These are phyloP conservation scores for Ochotona curzoniae DNA, from an alignment of 2,113 vertebrate genomes.

Conservation along the genomic window DNA sequence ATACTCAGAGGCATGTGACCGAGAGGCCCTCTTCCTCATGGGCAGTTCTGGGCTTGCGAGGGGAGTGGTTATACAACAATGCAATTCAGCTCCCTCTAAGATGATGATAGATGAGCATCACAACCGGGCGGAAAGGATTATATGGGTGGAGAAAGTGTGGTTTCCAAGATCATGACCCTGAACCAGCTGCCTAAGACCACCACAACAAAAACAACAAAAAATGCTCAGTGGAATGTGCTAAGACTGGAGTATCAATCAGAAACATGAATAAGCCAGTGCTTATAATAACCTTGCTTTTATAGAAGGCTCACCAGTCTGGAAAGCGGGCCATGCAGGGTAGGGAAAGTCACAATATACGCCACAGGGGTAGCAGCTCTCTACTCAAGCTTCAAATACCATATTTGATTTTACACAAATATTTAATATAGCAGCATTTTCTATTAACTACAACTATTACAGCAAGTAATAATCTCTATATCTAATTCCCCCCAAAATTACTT, in stretches of 20 bases:
- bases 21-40: too few species aligned
- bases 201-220: too few species aligned
- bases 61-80: too few species aligned
- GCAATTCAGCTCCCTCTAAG: too few species aligned
- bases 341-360: background rate
- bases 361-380: background rate
- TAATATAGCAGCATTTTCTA: constrained; percentile 1
- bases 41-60: too few species aligned
- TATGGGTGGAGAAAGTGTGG: too few species aligned
- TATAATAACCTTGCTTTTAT: background rate
- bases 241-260: background rate
- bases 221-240: background rate
- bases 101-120: too few species aligned
- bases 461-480: constrained; percentile 49
- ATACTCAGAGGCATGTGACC: too few species aligned
- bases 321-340: background rate
- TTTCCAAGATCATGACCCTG: too few species aligned
- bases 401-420: constrained; percentile 32
- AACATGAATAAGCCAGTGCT: background rate
- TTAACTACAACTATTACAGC: background rate
- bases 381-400: background rate
- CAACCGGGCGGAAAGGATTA: too few species aligned
- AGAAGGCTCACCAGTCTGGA: background rate
- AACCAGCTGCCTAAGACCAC: too few species aligned
- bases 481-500: background rate